These are phyloP conservation scores for Malacoctenus gilli DNA, from an alignment of 2,797 vertebrate genomes.

Conservation along the genomic window DNA sequence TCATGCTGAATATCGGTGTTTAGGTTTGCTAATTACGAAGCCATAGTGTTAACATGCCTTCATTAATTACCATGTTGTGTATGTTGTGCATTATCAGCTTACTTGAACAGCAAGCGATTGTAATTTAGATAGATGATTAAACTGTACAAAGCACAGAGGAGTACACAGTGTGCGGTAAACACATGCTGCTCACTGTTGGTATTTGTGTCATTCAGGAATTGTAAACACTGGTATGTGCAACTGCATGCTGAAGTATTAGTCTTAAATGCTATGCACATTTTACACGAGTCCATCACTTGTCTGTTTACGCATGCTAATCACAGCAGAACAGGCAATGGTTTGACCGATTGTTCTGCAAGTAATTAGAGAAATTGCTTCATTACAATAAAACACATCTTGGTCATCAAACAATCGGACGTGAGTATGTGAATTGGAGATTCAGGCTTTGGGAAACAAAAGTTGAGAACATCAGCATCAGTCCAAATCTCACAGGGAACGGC, in stretches of 20 bases:
- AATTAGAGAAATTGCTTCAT: too few relatives aligned
- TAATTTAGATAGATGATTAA: not conserved
- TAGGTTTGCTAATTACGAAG: not conserved
- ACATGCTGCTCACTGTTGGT: not conserved
- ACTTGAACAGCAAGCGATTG: not conserved
- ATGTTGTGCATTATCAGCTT: not conserved
- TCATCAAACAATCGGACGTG: too few relatives aligned
- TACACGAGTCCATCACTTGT: too few relatives aligned
- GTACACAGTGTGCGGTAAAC: too few relatives aligned
- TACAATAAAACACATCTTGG: too few relatives aligned
- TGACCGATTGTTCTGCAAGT: too few relatives aligned
- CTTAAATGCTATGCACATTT: too few relatives aligned
- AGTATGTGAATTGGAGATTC: too few relatives aligned
- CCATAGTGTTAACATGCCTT: not conserved
- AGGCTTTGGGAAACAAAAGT: not conserved
- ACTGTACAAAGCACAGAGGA: not conserved
- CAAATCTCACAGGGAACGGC: too few relatives aligned
- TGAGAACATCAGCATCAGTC: too few relatives aligned
- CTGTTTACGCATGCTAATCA: not conserved
- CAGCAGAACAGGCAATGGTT: too few relatives aligned
- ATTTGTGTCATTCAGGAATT: not conserved
- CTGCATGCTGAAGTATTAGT: too few relatives aligned
- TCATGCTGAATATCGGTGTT: not conserved
- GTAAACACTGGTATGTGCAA: not conserved
- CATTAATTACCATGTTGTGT: not conserved